Evolutionary conservation across 2,113 vertebrate genomes (phyloP).

Genomic region (Crotophaga sulcirostris): DNA sequence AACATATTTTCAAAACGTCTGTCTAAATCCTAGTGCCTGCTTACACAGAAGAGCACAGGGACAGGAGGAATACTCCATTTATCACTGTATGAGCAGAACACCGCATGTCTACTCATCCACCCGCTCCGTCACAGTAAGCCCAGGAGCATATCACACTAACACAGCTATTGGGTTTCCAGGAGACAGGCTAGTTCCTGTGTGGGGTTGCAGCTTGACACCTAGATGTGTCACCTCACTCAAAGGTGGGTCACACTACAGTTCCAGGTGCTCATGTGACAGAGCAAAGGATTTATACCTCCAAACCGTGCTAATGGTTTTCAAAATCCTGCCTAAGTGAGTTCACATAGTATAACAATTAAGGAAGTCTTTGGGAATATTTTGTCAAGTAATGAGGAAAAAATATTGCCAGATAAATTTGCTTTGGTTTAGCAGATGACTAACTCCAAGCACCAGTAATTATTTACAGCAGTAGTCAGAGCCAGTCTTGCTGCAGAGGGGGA

Average conservation of each 20-base stretch:
- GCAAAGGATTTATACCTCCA: not conserved
- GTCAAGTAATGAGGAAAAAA: not conserved
- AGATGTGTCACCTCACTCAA: not conserved
- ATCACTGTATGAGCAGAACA: fast-evolving
- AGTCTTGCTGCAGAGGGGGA: not conserved
- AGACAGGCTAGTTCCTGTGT: not conserved
- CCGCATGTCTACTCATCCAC: not conserved
- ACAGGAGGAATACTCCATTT: not conserved
- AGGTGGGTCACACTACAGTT: not conserved
- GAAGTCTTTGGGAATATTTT: not conserved
- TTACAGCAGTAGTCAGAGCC: not conserved
- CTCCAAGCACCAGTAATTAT: not conserved
- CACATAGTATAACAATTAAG: not conserved
- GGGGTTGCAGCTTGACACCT: not conserved
- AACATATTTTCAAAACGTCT: not conserved
- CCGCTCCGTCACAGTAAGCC: fast-evolving
- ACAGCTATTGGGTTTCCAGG: not conserved
- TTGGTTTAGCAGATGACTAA: not conserved
- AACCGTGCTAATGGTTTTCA: not conserved
- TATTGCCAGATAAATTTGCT: not conserved
- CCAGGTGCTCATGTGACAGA: not conserved
- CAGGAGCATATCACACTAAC: not conserved
- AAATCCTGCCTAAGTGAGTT: not conserved
- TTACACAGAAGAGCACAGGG: not conserved
- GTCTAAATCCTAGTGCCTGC: not conserved